Percentiles rank a stretch among this genome's conserved stretches.
phyloP scores from a whole-genome alignment of 2,888 invertebrate genomes.

The Nemotelus pantherinus region DNA sequence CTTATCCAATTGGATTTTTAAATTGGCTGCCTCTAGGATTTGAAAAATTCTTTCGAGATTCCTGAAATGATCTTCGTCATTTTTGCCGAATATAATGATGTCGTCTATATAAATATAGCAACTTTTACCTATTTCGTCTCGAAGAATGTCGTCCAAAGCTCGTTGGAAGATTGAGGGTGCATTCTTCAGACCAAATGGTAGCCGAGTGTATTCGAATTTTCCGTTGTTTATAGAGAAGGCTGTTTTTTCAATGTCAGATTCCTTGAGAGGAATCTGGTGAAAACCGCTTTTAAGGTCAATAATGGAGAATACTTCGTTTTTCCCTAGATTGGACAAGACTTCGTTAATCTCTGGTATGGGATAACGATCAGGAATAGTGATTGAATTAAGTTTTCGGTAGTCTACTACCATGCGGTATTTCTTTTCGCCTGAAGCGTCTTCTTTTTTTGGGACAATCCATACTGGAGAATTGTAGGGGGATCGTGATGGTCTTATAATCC shows the following conservation, averaged over 20 bases:
- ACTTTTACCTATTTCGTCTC: constrained; percentile 18
- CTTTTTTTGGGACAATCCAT: constrained; percentile 20
- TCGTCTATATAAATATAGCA: constrained; percentile 15
- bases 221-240: constrained; percentile 8
- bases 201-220: constrained; percentile 16
- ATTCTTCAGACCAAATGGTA: constrained; percentile 20
- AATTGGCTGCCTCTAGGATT: neutral
- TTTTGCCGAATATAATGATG: constrained; percentile 8
- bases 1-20: constrained; percentile 22
- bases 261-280: constrained; percentile 8
- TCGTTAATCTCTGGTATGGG: too few species aligned
- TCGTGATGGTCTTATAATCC: constrained; percentile 4
- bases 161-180: constrained; percentile 15
- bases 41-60: neutral
- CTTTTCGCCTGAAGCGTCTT: constrained; percentile 24
- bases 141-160: constrained; percentile 1
- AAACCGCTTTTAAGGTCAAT: constrained; percentile 3
- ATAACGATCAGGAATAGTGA: too few species aligned
- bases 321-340: neutral
- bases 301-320: constrained; percentile 12
- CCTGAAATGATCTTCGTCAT: neutral
- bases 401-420: constrained; percentile 51
- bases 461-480: constrained; percentile 9
- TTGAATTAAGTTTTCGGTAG: neutral
- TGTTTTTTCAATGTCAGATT: constrained; percentile 30